Evolutionary conservation across 2,888 invertebrate genomes (phyloP), one percentile per base, ranked within the genome.

Genomic region (Lasioglossum figueresi): DNA sequence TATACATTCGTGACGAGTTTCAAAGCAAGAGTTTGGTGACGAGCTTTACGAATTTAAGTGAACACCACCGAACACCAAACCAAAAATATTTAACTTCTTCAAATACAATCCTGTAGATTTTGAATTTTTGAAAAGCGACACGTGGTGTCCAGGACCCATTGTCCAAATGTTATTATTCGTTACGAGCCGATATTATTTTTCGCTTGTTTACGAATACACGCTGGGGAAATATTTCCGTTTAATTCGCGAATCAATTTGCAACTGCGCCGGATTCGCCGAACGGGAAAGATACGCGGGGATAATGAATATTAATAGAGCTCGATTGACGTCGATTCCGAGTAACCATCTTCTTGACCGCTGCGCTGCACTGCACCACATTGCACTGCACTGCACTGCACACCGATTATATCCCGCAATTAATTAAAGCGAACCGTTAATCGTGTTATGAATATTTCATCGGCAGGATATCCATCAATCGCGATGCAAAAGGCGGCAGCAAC

Each of bases 361-460:
- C 10, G 23, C 52, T 23, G 23, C 52, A 48, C 48, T 48, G 48
- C 19, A 52, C 52, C 6, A 2, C 48, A 48, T 8, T 6, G 52
- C 52, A 10, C 2, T 52, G 52, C 52, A 52, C 6, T 48, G 52
- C 52, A 52, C 48, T 48, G 48, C 6, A 52, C 23, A 23, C 52
- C 52, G 52, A 10, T 68, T n/a, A 52, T 5, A 27, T 19, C 23
- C 27, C 19, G 16, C 10, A 34, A 75, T 82, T 70, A 59, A 83
- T 83, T 70, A 27, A 48, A 70, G 40, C 59, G 31, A 31, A 5
- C 45, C 31, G 43, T 12, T 80, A 70, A 74, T 78, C 72, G n/a
- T 6, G 23, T 52, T n/a, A 48, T 71, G 48, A 23, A 59, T 16
- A 40, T 78, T 66, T 63, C 31, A 63, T 63, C 14, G 59, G 16